Evolutionary conservation across 2,797 vertebrate genomes (phyloP), one percentile per base, ranked within the genome.

Genomic region (Chelon auratus): DNA sequence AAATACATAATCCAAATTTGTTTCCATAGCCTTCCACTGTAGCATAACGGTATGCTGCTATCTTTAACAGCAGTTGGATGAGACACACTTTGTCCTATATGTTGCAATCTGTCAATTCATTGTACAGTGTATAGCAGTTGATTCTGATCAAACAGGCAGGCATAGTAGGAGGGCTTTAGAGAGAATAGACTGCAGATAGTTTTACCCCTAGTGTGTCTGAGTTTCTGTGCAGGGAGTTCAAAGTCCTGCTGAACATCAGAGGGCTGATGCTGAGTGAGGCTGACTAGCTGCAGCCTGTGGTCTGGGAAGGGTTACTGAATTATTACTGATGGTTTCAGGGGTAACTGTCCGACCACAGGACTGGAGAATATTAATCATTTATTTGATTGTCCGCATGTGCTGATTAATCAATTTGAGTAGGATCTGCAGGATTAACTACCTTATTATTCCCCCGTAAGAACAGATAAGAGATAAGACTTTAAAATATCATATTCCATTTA

Each of bases 401-500:
- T 95, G 94, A 95, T 95, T 95, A 95, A 95, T 95, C 95, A 95
- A 93, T 94, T 92, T 94, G 93, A 94, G 93, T 78, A 88, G 91
- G 93, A 95, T 93, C 93, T 92, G 91, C 91, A 94, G 95, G 93
- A 95, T 95, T 95, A 95, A 95, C 94, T 95, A 95, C 90, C 93
- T 94, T 91, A 95, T 95, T 95, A 95, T 95, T 93, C 90, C 91
- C 91, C 84, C 91, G 91, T 93, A 94, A 91, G 94, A 94, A 90
- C 93, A 95, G 94, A 94, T 95, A 94, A 93, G 93, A 92, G 92
- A 94, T 93, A 94, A 92, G 94, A 84, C 92, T 94, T 94, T 95
- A 94, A 95, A 95, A 95, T 95, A 95, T 95, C 93, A 92, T 93
- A 93, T 94, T 95, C 92, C 94, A 95, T 95, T 95, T 82, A 95